Evolutionary conservation across 2,888 invertebrate genomes (phyloP).

Genomic region (Trichopria drosophilae): DNA sequence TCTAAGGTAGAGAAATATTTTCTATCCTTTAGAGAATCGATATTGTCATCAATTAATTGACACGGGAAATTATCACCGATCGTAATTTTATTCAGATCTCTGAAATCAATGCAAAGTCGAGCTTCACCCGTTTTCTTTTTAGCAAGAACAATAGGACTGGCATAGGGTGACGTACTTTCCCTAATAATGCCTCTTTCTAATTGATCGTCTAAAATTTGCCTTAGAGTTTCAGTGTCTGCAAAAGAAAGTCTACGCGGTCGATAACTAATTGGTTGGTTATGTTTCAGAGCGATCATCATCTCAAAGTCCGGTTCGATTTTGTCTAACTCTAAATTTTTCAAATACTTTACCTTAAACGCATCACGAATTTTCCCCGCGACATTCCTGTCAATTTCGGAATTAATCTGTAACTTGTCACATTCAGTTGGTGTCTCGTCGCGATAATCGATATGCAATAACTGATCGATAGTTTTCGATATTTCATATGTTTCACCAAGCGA

Average conservation of each 20-base stretch:
- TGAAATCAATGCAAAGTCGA: too few species aligned
- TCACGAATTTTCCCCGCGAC: neutral
- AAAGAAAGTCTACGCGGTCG: conserved; percentile 12
- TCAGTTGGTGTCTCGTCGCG: neutral
- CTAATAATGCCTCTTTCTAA: too few species aligned
- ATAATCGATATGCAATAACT: too few species aligned
- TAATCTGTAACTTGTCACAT: neutral
- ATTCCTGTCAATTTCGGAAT: neutral
- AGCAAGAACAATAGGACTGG: neutral
- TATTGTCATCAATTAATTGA: conserved; percentile 8
- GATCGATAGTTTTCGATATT: too few species aligned
- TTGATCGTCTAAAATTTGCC: neutral
- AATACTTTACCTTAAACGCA: neutral
- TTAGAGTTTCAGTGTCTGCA: conserved; percentile 11
- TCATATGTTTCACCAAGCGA: neutral
- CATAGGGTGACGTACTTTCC: too few species aligned
- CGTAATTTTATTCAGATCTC: too few species aligned
- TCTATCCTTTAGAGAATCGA: conserved; percentile 4
- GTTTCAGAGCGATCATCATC: conserved; percentile 10
- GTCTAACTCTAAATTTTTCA: neutral
- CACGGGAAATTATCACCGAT: too few species aligned
- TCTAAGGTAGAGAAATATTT: conserved; percentile 14
- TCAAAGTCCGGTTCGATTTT: neutral
- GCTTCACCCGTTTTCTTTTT: neutral
- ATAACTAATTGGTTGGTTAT: conserved; percentile 17